Evolutionary conservation across 2,888 invertebrate species (phyloP).

Genomic region (Neocrepidodera transversa): DNA sequence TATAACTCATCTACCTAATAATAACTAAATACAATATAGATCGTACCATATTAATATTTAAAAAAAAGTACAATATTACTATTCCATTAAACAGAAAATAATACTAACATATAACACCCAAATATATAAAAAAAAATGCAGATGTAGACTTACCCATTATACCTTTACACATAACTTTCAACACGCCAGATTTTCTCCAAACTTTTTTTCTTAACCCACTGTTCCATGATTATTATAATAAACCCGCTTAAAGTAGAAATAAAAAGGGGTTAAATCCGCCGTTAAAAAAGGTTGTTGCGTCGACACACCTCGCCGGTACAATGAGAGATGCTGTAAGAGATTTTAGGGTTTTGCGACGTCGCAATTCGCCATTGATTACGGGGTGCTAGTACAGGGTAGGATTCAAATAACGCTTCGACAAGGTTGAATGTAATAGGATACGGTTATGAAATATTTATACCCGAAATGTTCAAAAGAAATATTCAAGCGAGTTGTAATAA

Average conservation of each 20-base stretch:
- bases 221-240: neutral
- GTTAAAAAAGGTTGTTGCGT: slow-evolving; percentile 26
- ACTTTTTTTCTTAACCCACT: slow-evolving; percentile 1
- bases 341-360: slow-evolving; percentile 51
- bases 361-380: slow-evolving; percentile 57
- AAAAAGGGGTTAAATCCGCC: slow-evolving; percentile 20
- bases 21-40: no score
- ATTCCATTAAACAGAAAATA: neutral
- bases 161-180: neutral
- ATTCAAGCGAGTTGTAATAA: no score
- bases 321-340: slow-evolving; percentile 47
- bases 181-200: neutral
- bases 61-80: no score
- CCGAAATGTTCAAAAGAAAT: no score
- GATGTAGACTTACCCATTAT: no score
- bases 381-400: slow-evolving; percentile 21
- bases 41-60: no score
- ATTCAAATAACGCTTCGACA: neutral
- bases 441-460: no score
- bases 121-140: no score
- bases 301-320: slow-evolving; percentile 55
- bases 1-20: no score
- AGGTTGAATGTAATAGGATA: no score
- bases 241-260: slow-evolving; percentile 8
- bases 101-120: neutral